Conservation (phyloP, 2,888 invertebrate species). For the Empis livida region DNA sequence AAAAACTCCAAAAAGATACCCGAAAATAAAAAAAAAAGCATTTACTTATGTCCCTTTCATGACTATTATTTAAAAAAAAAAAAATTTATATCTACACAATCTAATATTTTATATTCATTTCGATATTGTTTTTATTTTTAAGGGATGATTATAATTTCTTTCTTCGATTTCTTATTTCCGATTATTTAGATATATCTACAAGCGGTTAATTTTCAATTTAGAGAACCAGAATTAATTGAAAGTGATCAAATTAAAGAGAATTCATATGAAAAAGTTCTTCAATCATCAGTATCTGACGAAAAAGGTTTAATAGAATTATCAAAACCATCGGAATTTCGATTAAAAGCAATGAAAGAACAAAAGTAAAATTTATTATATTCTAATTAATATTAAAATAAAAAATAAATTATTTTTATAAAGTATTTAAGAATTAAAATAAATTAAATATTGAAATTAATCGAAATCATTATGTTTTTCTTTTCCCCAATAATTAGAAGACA, state of each 20-base stretch:
- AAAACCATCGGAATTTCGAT: slow-evolving; percentile 34
- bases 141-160: not conserved
- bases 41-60: no score
- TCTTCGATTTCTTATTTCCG: not conserved
- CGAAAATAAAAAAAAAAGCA: no score
- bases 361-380: slow-evolving; percentile 16
- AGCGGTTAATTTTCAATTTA: slow-evolving; percentile 35
- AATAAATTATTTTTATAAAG: not conserved
- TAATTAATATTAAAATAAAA: not conserved
- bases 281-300: slow-evolving; percentile 1
- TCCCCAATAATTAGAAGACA: not conserved
- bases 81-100: not conserved
- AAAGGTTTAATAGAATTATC: slow-evolving; percentile 32
- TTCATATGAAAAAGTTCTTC: slow-evolving; percentile 14
- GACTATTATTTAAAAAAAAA: no score
- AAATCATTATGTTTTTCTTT: not conserved
- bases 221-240: slow-evolving; percentile 26
- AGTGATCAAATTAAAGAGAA: slow-evolving; percentile 20
- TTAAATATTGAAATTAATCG: no score
- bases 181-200: not conserved
- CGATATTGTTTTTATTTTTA: not conserved
- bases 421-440: not conserved
- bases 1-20: no score
- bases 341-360: slow-evolving; percentile 33
- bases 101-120: not conserved